Evolutionary conservation across 2,113 vertebrate genomes (phyloP), one percentile per base, ranked within the genome.

Genomic region (Cyprinodon variegatus): DNA sequence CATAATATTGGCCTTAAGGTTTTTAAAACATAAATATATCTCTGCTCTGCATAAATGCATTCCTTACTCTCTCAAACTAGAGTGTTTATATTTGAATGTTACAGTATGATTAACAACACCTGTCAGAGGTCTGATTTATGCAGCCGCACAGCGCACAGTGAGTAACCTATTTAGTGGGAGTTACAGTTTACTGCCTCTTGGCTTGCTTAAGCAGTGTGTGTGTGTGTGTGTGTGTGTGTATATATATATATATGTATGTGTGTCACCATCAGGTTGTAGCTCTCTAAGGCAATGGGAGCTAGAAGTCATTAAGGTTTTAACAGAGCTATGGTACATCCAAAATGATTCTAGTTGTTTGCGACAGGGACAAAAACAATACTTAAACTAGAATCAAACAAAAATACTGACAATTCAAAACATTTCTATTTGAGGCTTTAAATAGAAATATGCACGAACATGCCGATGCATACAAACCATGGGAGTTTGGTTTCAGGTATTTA

Each of bases 131-230:
- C 63, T 78, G 72, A 80, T 89, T 85, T 86, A 77, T 74, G 63
- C 83, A 68, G 74, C 68, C 84, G 43, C 61, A 61, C 65, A 70
- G 80, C 82, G 39, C 61, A 61, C 61, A 70, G 78, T 77, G 66
- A 68, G 77, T 83, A 85, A 85, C 88, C 85, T 79, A 85, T 76
- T 85, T 79, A 77, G 50, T 73, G 22, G 64, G 67, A 81, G 77
- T 83, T 83, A 79, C 64, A 83, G 80, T 76, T 81, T 65, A 78
- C 74, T 78, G 76, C 60, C 59, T 4, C 39, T 65, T 70, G 84
- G 46, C 68, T 59, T 80, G 36, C 64, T 71, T 78, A 65, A 73
- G 41, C 59, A 68, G 40, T 67, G 61, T 15, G 50, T 4, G 66
- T 57, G 64, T 46, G 8, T 41, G 41, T 29, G 11, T 39, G 64